phyloP scores from a whole-genome alignment of 2,113 vertebrate genomes.

The Pao palembangensis region DNA sequence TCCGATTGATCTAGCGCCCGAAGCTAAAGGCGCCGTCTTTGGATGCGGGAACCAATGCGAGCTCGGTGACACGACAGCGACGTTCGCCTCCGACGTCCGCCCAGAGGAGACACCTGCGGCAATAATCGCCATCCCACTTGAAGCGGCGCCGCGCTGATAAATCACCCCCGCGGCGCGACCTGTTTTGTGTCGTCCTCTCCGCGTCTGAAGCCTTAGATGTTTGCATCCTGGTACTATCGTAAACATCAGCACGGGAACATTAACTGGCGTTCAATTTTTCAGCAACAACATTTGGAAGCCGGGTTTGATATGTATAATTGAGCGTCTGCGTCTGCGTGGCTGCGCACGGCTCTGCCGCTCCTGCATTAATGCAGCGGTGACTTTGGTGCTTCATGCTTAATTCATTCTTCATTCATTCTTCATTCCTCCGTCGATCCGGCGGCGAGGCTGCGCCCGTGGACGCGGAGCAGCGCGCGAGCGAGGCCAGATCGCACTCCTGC shows the following conservation, averaged over 20 bases:
- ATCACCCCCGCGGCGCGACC: slow-evolving; percentile 7
- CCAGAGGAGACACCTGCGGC: slow-evolving; percentile 20
- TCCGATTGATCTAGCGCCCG: background rate
- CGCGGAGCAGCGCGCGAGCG: background rate
- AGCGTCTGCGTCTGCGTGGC: background rate
- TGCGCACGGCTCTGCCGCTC: slow-evolving; percentile 1
- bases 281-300: background rate
- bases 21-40: background rate
- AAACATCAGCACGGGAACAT: background rate
- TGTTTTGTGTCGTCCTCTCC: slow-evolving; percentile 1
- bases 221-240: background rate
- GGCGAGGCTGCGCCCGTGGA: background rate
- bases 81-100: slow-evolving; percentile 19
- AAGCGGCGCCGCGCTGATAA: background rate
- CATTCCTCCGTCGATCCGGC: slow-evolving; percentile 13
- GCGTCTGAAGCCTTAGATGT: background rate
- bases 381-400: slow-evolving; percentile 16
- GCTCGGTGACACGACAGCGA: background rate
- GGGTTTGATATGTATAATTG: slow-evolving; percentile 12
- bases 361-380: background rate
- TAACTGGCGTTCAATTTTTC: slow-evolving; percentile 6
- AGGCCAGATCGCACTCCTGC: background rate
- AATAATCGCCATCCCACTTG: slow-evolving; percentile 28
- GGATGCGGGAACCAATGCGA: no score
- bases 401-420: slow-evolving; percentile 12